Evolutionary conservation across 2,888 invertebrate species (phyloP), one percentile per base, ranked within the genome.

Genomic region (Latrodectus elegans): DNA sequence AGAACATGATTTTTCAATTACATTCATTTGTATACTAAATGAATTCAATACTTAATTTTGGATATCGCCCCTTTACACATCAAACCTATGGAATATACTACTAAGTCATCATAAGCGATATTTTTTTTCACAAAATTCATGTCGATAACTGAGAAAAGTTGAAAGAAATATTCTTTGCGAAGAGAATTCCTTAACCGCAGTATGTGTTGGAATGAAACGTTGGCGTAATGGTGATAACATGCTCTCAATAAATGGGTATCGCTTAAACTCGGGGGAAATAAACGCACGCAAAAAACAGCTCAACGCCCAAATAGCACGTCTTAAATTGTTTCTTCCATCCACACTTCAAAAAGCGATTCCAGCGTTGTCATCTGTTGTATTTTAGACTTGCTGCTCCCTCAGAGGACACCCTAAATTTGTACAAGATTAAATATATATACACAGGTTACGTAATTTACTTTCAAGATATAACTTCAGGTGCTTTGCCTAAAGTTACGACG

Each of bases 321-420:
- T 75, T 75, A 75, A 82, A 75, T 82, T 82, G 75, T 82, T 82
- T 82, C 82, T 82, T 82, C 82, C 75, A 82, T 82, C 52, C 75
- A 75, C 75, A 70, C 75, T 82, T 75, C 75, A 82, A 82, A 82
- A 82, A 82, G 82, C 82, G 75, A 82, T 82, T 75, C 68, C 82
- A 38, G 68, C 51, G 75, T 68, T 75, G 82, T 75, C 68, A 75
- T 82, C 51, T 67, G 9, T 22, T 55, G 52, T 74, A 55, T 68
- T 82, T 82, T 75, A 68, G 70, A 55, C 70, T 75, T 82, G 82
- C 75, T 74, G 74, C 15, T 51, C n/a, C 22, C 75, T 60, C 70
- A 51, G 51, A 17, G 51, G 17, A 75, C 60, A 12, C 38, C 17
- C 75, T 38, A 75, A 75, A 75, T 70, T 82, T 75, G 67, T 49